Evolutionary conservation across 2,113 vertebrate genomes (phyloP).

Genomic region (Melanerpes aurifrons): DNA sequence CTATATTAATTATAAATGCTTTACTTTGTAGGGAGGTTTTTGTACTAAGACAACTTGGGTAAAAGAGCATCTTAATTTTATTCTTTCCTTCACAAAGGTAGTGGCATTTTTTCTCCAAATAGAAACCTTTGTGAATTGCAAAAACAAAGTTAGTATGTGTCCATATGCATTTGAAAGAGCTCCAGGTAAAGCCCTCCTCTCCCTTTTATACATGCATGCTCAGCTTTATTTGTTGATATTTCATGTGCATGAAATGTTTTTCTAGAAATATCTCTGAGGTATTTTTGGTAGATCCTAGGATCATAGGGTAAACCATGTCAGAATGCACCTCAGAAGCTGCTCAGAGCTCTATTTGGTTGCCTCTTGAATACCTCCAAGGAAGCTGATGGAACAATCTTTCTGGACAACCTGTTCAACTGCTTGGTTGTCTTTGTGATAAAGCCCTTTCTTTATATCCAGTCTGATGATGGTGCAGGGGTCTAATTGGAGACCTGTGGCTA

Average conservation of each 20-base stretch:
- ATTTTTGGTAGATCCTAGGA: background rate
- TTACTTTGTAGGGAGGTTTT: background rate
- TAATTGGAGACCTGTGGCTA: no score
- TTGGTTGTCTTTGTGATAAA: background rate
- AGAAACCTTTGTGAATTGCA: background rate
- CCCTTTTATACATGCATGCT: background rate
- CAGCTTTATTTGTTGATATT: background rate
- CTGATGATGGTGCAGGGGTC: background rate
- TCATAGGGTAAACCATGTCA: background rate
- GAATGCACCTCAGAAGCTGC: background rate
- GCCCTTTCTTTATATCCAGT: background rate
- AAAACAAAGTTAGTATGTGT: background rate
- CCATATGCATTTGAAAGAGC: background rate
- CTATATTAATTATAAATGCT: background rate
- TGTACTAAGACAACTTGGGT: background rate
- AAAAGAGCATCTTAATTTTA: background rate
- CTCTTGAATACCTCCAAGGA: background rate
- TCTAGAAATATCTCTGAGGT: background rate
- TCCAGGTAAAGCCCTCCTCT: background rate
- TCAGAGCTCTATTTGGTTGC: background rate
- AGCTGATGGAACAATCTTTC: fast-evolving
- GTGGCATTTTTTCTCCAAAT: background rate
- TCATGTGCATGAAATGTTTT: background rate
- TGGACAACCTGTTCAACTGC: background rate
- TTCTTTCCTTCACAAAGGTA: background rate